These are phyloP conservation scores for Unio delphinus DNA, from an alignment of 2,888 invertebrate genomes.

Conservation along the genomic window DNA sequence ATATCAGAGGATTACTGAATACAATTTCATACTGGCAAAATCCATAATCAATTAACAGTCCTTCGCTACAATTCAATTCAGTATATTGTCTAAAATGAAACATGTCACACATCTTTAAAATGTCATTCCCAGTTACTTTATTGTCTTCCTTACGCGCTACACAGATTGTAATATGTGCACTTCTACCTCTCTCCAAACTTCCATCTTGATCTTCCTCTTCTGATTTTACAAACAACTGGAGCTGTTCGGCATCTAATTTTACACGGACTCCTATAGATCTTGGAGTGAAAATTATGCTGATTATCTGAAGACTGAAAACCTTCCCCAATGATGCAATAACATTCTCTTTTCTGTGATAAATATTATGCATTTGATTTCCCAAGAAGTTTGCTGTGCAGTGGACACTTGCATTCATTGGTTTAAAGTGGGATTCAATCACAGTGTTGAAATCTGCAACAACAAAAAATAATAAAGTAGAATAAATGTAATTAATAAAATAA, in stretches of 20 bases:
- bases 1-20: slow-evolving; percentile 10
- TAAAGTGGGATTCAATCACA: slow-evolving; percentile 2
- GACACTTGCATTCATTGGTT: slow-evolving; percentile 21
- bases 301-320: slow-evolving; percentile 48
- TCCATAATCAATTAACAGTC: slow-evolving; percentile 14
- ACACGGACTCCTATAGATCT: slow-evolving; percentile 67
- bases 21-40: slow-evolving; percentile 17
- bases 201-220: neutral
- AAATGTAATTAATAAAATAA: too few species aligned
- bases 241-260: slow-evolving; percentile 41
- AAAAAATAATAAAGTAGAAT: neutral
- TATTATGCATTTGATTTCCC: slow-evolving; percentile 32
- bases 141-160: slow-evolving; percentile 33
- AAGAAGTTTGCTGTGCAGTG: slow-evolving; percentile 67
- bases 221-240: too few species aligned
- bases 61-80: slow-evolving; percentile 1
- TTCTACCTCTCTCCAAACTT: slow-evolving; percentile 27
- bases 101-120: slow-evolving; percentile 28
- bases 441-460: neutral
- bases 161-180: slow-evolving; percentile 54
- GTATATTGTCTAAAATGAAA: too few species aligned
- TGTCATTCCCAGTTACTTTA: slow-evolving; percentile 36
- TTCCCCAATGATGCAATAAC: slow-evolving; percentile 55
- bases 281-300: slow-evolving; percentile 63
- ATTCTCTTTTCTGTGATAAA: slow-evolving; percentile 44